Percentiles rank a stretch among this genome's conserved stretches.
Conservation (phyloP, 1,140 invertebrate species). For the Drosophila pseudoananassae region DNA sequence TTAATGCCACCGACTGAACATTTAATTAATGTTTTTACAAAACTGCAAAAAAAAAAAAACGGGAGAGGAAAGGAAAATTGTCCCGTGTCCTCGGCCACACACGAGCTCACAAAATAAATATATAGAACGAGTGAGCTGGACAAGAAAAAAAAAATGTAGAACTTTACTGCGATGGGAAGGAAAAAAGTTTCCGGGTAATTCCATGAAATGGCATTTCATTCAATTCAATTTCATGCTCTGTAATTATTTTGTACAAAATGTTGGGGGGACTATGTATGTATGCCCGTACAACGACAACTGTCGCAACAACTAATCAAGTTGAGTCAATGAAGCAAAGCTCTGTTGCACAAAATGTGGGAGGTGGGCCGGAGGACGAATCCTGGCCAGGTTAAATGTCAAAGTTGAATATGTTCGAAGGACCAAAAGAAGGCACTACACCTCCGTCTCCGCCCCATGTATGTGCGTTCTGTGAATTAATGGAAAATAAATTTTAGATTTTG, state of each 20-base stretch:
- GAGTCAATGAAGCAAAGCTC: conserved; percentile 50
- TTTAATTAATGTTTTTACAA: conserved; percentile 61
- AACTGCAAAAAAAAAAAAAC: conserved; percentile 15
- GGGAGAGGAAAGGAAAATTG: conserved; percentile 30
- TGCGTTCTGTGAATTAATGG: conserved; percentile 32
- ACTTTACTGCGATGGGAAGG: conserved; percentile 24
- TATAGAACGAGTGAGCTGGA: conserved; percentile 2
- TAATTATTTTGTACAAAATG: conserved; percentile 70
- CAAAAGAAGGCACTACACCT: neutral
- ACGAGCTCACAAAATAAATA: conserved; percentile 32
- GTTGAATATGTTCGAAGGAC: conserved; percentile 28
- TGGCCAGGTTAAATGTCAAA: conserved; percentile 50
- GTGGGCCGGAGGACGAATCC: neutral
- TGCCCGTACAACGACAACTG: conserved; percentile 16
- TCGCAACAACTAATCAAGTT: conserved; percentile 64
- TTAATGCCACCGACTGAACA: conserved; percentile 55
- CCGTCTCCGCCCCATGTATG: neutral
- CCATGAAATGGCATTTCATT: conserved; percentile 70
- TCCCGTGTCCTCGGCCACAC: conserved; percentile 33
- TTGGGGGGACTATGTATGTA: conserved; percentile 10
- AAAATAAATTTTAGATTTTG: conserved; percentile 35
- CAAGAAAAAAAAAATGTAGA: conserved; percentile 11
- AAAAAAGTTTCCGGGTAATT: conserved; percentile 63
- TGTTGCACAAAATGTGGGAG: conserved; percentile 14
- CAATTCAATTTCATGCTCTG: conserved; percentile 74